Evolutionary conservation across 2,797 vertebrate species (phyloP).

Genomic region (Pipistrellus pipistrellus): DNA sequence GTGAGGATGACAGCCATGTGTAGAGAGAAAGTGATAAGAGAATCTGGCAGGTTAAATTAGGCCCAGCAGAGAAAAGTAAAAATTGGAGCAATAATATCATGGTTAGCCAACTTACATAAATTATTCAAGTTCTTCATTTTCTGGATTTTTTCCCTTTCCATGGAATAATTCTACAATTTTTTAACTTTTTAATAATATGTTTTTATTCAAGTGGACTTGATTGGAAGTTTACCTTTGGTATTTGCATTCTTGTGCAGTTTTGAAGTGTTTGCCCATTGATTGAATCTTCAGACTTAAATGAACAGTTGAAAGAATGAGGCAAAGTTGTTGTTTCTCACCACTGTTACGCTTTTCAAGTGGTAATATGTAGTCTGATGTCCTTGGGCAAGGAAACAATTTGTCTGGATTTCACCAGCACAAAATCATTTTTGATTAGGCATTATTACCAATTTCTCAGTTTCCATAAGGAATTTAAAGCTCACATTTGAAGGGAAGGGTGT

Average conservation of each 20-base stretch:
- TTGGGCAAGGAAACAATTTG: not conserved
- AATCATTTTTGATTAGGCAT: slow-evolving; percentile 55
- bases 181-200: not conserved
- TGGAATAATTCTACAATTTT: not conserved
- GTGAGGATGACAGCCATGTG: not conserved
- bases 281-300: slow-evolving; percentile 32
- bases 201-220: not conserved
- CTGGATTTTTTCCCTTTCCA: not conserved
- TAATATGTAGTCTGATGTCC: not conserved
- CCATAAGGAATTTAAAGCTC: not conserved
- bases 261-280: not conserved
- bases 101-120: not conserved
- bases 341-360: not conserved
- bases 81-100: not conserved
- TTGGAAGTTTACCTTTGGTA: not conserved
- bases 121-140: slow-evolving; percentile 24
- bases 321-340: not conserved
- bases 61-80: not conserved
- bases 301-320: slow-evolving; percentile 17
- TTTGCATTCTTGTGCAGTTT: not conserved
- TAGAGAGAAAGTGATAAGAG: not conserved
- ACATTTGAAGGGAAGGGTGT: not conserved
- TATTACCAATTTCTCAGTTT: slow-evolving; percentile 44
- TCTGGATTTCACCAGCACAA: slow-evolving; percentile 44
- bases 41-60: not conserved